Conservation (phyloP, 2,888 invertebrate species). For the Mythimna lalbum region DNA sequence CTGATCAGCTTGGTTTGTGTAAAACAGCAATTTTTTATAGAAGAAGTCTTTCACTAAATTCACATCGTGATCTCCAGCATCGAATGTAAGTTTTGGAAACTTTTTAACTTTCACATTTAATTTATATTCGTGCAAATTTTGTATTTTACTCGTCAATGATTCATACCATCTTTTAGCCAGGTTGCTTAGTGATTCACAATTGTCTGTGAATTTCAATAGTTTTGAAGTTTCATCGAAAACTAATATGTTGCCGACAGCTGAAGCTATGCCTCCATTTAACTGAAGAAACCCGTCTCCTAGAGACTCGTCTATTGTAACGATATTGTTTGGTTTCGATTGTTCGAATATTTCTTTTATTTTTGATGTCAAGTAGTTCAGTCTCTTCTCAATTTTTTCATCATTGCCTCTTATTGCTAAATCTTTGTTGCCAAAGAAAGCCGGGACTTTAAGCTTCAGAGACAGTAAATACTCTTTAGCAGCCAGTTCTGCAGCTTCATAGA, state of each 20-base stretch:
- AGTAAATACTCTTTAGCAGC: conserved; percentile 28
- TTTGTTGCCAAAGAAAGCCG: conserved; percentile 51
- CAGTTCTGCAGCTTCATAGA: conserved; percentile 7
- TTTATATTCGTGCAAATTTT: conserved; percentile 39
- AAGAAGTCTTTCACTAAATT: conserved; percentile 41
- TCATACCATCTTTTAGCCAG: conserved; percentile 9
- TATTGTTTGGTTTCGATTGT: conserved; percentile 3
- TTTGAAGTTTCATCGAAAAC: conserved; percentile 34
- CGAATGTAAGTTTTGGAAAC: conserved; percentile 52
- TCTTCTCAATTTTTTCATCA: conserved; percentile 33
- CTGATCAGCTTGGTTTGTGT: conserved; percentile 52
- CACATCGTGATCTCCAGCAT: conserved; percentile 20
- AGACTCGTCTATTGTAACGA: conserved; percentile 41
- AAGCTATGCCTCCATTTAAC: conserved; percentile 43
- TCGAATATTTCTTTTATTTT: conserved; percentile 29
- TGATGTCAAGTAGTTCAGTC: conserved; percentile 25
- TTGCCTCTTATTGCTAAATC: conserved; percentile 48
- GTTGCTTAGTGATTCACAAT: neutral
- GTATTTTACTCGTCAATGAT: conserved; percentile 9
- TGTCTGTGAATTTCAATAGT: conserved; percentile 20
- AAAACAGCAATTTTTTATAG: conserved; percentile 48
- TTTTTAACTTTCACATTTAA: conserved; percentile 33
- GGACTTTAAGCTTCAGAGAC: conserved; percentile 42
- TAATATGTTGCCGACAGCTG: conserved; percentile 52
- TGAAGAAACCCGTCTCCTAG: conserved; percentile 31